These are phyloP conservation scores for Orchesellides sinensis DNA, from an alignment of 2,888 invertebrate genomes.

Conservation along the genomic window DNA sequence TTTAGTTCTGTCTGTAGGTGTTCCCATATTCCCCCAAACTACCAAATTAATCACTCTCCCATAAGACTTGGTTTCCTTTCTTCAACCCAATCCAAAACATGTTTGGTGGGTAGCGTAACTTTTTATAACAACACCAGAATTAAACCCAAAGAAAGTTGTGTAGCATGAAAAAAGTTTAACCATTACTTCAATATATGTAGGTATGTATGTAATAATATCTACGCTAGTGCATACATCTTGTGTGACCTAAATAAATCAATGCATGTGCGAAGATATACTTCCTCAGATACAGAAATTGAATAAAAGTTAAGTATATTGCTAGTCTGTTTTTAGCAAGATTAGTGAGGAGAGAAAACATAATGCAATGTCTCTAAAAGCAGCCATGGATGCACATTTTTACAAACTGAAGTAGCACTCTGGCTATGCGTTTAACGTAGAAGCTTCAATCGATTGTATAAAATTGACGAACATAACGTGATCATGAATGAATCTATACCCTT, in stretches of 20 bases:
- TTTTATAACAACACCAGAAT: constrained; percentile 49
- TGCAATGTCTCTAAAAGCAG: neutral
- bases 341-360: neutral
- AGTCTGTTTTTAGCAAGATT: constrained; percentile 11
- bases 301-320: neutral
- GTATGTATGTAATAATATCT: no score
- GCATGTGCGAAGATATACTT: constrained; percentile 22
- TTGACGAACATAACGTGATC: constrained; percentile 38
- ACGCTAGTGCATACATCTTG: constrained; percentile 23
- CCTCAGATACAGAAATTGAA: neutral
- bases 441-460: constrained; percentile 30
- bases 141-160: constrained; percentile 36
- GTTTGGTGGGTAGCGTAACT: constrained; percentile 1
- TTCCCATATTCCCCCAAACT: constrained; percentile 29
- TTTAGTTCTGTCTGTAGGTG: no score
- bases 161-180: constrained; percentile 40
- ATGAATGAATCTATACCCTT: neutral
- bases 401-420: no score
- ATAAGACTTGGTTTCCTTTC: constrained; percentile 15
- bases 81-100: constrained; percentile 12
- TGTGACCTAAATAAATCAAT: constrained; percentile 62
- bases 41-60: constrained; percentile 58
- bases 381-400: no score
- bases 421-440: no score
- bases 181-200: constrained; percentile 44